Evolutionary conservation across 1,140 invertebrate species (phyloP).

Genomic region (Mamestra configurata): DNA sequence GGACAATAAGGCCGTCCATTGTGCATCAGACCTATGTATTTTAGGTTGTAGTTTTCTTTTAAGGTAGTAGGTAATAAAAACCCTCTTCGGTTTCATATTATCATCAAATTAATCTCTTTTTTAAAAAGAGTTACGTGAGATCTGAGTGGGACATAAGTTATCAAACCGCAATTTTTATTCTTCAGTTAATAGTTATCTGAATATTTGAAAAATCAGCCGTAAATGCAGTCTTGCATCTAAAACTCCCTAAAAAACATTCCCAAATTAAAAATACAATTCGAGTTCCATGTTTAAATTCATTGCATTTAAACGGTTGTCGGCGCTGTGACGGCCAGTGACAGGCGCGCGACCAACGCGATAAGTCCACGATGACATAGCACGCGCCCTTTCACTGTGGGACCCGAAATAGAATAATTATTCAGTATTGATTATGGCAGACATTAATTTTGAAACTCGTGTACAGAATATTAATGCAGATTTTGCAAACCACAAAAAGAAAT

Average conservation of each 20-base stretch:
- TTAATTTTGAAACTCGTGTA: slow-evolving; percentile 27
- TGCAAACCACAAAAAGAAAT: slow-evolving; percentile 27
- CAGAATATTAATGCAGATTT: slow-evolving; percentile 35
- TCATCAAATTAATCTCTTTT: no score
- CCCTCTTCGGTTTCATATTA: no score
- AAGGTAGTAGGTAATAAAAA: no score
- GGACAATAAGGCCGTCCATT: no score
- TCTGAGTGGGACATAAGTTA: no score
- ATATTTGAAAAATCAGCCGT: no score
- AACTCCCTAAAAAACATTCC: not conserved
- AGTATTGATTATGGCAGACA: slow-evolving; percentile 27
- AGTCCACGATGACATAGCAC: slow-evolving; percentile 73
- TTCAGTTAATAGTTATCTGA: no score
- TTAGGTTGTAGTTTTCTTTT: no score
- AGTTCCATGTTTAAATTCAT: slow-evolving; percentile 69
- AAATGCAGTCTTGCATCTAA: not conserved
- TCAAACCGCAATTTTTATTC: no score
- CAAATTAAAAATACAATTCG: slow-evolving; percentile 52
- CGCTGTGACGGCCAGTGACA: slow-evolving; percentile 71
- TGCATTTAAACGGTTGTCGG: slow-evolving; percentile 60
- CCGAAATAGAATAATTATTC: slow-evolving; percentile 52
- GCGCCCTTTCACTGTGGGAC: slow-evolving; percentile 59
- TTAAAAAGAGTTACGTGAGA: no score
- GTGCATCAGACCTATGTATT: no score
- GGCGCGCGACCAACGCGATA: slow-evolving; percentile 69